phyloP scores from a whole-genome alignment of 2,888 invertebrate genomes.

The Phyllotreta striolata region DNA sequence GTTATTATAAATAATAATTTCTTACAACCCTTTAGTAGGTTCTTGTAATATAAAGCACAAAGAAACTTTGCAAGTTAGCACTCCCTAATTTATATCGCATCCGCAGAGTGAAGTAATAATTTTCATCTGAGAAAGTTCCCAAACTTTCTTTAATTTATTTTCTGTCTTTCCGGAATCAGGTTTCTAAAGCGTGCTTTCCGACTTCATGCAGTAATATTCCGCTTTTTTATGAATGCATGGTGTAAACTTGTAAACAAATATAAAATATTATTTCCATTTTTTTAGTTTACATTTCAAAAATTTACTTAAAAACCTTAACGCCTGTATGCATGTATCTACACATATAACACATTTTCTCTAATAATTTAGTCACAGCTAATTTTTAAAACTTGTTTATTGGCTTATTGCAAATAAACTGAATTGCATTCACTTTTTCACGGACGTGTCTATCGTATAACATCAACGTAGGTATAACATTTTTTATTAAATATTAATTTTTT shows the following conservation, averaged over 20 bases:
- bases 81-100: conserved; percentile 13
- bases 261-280: not conserved
- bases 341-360: too few species aligned
- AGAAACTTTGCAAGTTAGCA: too few species aligned
- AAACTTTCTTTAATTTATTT: conserved; percentile 23
- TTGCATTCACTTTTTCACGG: too few species aligned
- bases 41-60: too few species aligned
- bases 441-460: too few species aligned
- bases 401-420: not conserved
- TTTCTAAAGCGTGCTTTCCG: conserved; percentile 3
- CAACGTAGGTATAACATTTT: too few species aligned
- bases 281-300: too few species aligned
- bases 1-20: not conserved
- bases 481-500: too few species aligned
- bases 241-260: conserved; percentile 2
- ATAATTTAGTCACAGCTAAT: too few species aligned
- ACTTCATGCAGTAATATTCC: not conserved
- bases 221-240: not conserved
- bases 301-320: too few species aligned
- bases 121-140: conserved; percentile 23
- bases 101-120: conserved; percentile 29
- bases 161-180: conserved; percentile 4
- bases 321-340: too few species aligned
- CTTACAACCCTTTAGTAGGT: too few species aligned
- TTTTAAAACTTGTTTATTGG: not conserved